Evolutionary conservation across 2,888 invertebrate genomes (phyloP).

Genomic region (Aromia moschata): DNA sequence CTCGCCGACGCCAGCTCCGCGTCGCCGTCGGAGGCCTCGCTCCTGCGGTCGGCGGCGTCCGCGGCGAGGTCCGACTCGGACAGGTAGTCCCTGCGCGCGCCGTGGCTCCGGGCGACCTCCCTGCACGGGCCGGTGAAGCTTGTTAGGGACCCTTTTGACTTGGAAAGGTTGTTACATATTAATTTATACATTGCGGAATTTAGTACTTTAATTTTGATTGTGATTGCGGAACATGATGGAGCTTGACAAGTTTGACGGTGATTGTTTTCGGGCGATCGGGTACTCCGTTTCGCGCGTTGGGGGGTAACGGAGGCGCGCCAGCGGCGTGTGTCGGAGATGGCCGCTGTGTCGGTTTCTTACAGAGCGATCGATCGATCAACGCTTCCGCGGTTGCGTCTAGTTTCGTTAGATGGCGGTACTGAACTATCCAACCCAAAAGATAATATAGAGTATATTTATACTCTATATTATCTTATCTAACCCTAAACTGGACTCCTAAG

Average conservation of each 20-base stretch:
- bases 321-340: not conserved
- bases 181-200: slow-evolving; percentile 44
- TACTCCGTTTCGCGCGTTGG: not conserved
- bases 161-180: slow-evolving; percentile 39
- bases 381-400: too few relatives aligned
- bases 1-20: not conserved
- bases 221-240: slow-evolving; percentile 41
- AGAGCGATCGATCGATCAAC: too few relatives aligned
- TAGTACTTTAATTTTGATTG: slow-evolving; percentile 45
- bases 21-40: not conserved
- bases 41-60: not conserved
- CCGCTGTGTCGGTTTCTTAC: not conserved
- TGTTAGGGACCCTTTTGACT: slow-evolving; percentile 35
- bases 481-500: too few relatives aligned
- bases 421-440: too few relatives aligned
- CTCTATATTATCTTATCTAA: too few relatives aligned
- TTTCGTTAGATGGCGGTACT: too few relatives aligned
- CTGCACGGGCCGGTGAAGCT: slow-evolving; percentile 36
- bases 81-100: not conserved
- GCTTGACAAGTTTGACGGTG: slow-evolving; percentile 39
- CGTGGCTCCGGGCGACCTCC: slow-evolving; percentile 31
- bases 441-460: too few relatives aligned
- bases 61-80: not conserved
- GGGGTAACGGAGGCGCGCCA: not conserved
- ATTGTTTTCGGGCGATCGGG: slow-evolving; percentile 24